A percentile compares a stretch with the other conserved stretches of the same genome.
phyloP scores from a whole-genome alignment of 2,797 vertebrate species.

The Chaetophractus vellerosus region DNA sequence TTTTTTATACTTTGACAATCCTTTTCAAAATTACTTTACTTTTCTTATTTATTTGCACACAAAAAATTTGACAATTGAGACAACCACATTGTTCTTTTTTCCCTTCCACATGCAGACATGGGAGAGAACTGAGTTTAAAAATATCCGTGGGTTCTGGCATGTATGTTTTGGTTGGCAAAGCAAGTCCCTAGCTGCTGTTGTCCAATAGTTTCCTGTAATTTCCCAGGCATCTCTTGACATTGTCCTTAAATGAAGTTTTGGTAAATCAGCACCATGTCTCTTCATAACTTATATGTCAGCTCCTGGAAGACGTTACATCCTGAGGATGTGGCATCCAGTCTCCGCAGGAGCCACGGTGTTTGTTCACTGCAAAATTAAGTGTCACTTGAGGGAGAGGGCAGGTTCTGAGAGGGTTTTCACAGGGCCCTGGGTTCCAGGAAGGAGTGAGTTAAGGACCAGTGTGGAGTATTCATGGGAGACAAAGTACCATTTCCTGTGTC shows the following conservation, averaged over 20 bases:
- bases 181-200: slow-evolving; percentile 66
- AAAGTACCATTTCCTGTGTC: not conserved
- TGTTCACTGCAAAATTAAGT: rapidly evolving
- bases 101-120: not conserved
- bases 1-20: not conserved
- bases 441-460: not conserved
- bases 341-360: not conserved
- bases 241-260: slow-evolving; percentile 28
- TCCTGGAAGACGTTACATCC: slow-evolving; percentile 42
- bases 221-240: not conserved
- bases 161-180: slow-evolving; percentile 77
- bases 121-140: slow-evolving; percentile 68
- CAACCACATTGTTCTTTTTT: slow-evolving; percentile 57
- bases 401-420: not conserved
- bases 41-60: slow-evolving; percentile 3
- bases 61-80: slow-evolving; percentile 72
- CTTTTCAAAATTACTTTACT: not conserved
- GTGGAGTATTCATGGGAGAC: not conserved
- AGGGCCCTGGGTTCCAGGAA: rapidly evolving
- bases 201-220: not conserved
- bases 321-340: not conserved
- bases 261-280: slow-evolving; percentile 5
- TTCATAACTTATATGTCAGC: not conserved
- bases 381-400: too few relatives aligned
- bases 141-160: not conserved